A percentile compares a stretch with the other conserved stretches of the same genome.
phyloP scores from a whole-genome alignment of 2,888 invertebrate genomes.

The Hydriomena furcata region DNA sequence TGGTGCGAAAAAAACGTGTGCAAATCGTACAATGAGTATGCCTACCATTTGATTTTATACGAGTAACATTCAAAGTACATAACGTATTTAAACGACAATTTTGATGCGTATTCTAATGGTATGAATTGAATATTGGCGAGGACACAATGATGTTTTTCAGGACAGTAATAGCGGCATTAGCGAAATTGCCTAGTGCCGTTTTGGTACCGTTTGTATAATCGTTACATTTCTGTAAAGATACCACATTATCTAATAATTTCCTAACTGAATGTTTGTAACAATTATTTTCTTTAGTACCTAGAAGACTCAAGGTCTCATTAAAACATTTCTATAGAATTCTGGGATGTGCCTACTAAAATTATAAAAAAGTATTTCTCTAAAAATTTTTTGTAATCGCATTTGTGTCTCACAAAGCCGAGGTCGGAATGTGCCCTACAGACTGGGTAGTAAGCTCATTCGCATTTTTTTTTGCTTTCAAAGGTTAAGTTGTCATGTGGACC shows the following conservation, averaged over 20 bases:
- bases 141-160: conserved; percentile 28
- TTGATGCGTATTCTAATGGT: conserved; percentile 13
- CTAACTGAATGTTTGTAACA: conserved; percentile 15
- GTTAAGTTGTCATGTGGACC: conserved; percentile 3
- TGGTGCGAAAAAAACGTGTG: conserved; percentile 19
- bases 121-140: conserved; percentile 14
- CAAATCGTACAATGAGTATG: conserved; percentile 23
- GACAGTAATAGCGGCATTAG: conserved; percentile 20
- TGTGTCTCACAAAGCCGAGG: conserved; percentile 31
- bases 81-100: conserved; percentile 13
- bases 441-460: conserved; percentile 12
- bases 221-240: conserved; percentile 17
- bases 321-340: too few relatives aligned
- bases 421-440: conserved; percentile 32
- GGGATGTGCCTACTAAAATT: not conserved
- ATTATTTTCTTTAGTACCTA: conserved; percentile 12
- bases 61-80: conserved; percentile 11
- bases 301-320: conserved; percentile 5
- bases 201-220: conserved; percentile 24
- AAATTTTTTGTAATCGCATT: conserved; percentile 37
- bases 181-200: conserved; percentile 19
- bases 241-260: conserved; percentile 10
- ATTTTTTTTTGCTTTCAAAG: conserved; percentile 9
- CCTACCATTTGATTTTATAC: conserved; percentile 24
- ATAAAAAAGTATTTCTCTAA: not conserved